Base-by-base conservation (phyloP, 1,140 invertebrate genomes). In the Platyscapa corneri region DNA sequence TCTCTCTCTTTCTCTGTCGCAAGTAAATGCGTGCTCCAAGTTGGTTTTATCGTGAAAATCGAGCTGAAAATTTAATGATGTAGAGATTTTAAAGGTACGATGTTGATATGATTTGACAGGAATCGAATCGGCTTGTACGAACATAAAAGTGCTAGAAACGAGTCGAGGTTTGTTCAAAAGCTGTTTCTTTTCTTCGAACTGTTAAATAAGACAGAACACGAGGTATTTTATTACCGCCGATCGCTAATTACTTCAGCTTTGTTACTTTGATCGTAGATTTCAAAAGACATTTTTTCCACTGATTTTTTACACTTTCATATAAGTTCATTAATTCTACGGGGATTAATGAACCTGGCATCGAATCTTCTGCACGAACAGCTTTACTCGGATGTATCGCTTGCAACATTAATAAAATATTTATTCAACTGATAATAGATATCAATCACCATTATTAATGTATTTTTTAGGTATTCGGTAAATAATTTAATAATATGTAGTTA, bases 81-180 rank as follows among this genome's bases (percentile, higher is more conserved):
- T 39, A 32, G 2, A 42, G 20, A 79, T 84, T 84, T 79, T 72
- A 34, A 84, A 84, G 79, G 79, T 84, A 74, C 37, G 70, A 74
- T 74, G 27, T 39, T 74, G 39, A 74, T 42, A 74, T 37, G 8
- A 42, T 20, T 74, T 67, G 80, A 72, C 32, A 72, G 18, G 32
- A 46, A 60, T 53, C 76, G 76, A 84, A 78, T 60, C 30, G 1
- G 49, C 30, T 16, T 27, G 18, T 37, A 74, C 53, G 10, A 84
- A 77, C 16, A 75, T 30, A 37, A 56, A 39, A 60, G 34, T 37
- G 18, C 14, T 70, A 70, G 34, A 18, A 74, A 74, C 30, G 23
- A 60, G 30, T 67, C 32, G 32, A 67, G 12, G 16, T 67, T 67
- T 67, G 64, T 67, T 64, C 12, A 3, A 64, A 64, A n/a, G 16